These are phyloP conservation scores for Coenonympha glycerion DNA, from an alignment of 2,888 invertebrate genomes.

Conservation along the genomic window DNA sequence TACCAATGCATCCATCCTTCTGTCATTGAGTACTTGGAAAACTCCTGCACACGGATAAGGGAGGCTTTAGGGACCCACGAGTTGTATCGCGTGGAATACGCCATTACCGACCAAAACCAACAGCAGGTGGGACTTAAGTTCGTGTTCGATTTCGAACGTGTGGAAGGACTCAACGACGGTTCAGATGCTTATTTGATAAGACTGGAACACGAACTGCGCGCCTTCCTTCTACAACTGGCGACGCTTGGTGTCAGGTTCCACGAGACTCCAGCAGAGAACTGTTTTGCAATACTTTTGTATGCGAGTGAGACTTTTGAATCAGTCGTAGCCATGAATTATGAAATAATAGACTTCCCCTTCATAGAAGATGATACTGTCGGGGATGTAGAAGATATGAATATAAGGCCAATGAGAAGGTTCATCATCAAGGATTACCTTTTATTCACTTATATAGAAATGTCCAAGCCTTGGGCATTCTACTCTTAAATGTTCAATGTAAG, in stretches of 20 bases:
- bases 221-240: slow-evolving; percentile 77
- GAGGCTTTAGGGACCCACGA: slow-evolving; percentile 69
- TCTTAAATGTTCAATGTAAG: neutral
- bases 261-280: slow-evolving; percentile 69
- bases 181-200: slow-evolving; percentile 78
- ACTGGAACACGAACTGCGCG: slow-evolving; percentile 77
- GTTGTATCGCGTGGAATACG: slow-evolving; percentile 70
- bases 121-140: slow-evolving; percentile 48
- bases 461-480: slow-evolving; percentile 2
- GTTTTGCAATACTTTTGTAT: slow-evolving; percentile 77
- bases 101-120: slow-evolving; percentile 51
- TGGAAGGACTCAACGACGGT: slow-evolving; percentile 43
- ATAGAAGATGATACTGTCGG: slow-evolving; percentile 52
- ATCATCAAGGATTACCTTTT: slow-evolving; percentile 48
- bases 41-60: slow-evolving; percentile 67
- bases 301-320: slow-evolving; percentile 78
- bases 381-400: slow-evolving; percentile 37
- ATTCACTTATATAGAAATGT: slow-evolving; percentile 54
- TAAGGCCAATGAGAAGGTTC: slow-evolving; percentile 56
- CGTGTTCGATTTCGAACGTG: slow-evolving; percentile 54
- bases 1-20: slow-evolving; percentile 79
- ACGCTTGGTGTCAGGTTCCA: slow-evolving; percentile 64
- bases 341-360: slow-evolving; percentile 64
- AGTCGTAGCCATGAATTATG: slow-evolving; percentile 71
- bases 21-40: slow-evolving; percentile 77